Percentiles rank a stretch among this genome's conserved stretches.
phyloP scores from a whole-genome alignment of 2,797 vertebrate genomes.

The Intellagama lesueurii region DNA sequence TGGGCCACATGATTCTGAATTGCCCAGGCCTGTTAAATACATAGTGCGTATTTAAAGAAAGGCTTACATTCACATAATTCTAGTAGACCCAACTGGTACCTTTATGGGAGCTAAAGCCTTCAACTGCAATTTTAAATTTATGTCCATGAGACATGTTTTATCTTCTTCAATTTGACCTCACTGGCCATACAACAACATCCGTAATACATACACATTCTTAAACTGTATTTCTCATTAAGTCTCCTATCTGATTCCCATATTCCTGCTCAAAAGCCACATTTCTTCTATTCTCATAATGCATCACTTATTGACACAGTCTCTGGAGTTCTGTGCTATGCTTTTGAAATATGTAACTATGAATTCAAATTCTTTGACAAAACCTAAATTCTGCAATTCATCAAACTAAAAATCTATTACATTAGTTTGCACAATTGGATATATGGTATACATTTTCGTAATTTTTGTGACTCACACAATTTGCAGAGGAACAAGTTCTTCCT shows the following conservation, averaged over 20 bases:
- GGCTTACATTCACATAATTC: slow-evolving; percentile 72
- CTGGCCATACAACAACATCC: slow-evolving; percentile 41
- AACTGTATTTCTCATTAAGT: slow-evolving; percentile 51
- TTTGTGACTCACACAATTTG: background rate
- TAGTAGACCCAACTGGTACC: slow-evolving; percentile 68
- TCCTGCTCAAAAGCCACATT: slow-evolving; percentile 27
- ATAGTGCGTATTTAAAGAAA: slow-evolving; percentile 67
- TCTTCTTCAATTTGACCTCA: slow-evolving; percentile 42
- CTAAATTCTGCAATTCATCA: slow-evolving; percentile 5
- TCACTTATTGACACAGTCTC: slow-evolving; percentile 48
- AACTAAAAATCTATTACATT: background rate
- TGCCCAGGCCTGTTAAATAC: slow-evolving; percentile 71
- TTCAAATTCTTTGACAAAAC: background rate
- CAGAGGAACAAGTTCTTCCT: background rate
- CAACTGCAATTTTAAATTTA: slow-evolving; percentile 24
- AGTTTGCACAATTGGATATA: background rate
- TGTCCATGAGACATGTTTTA: slow-evolving; percentile 44
- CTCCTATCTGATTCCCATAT: slow-evolving; percentile 41
- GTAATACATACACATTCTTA: slow-evolving; percentile 46
- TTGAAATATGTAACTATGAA: background rate
- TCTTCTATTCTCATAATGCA: slow-evolving; percentile 57
- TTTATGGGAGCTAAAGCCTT: slow-evolving; percentile 65
- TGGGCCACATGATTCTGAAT: slow-evolving; percentile 61
- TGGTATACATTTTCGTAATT: background rate
- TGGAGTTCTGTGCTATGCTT: slow-evolving; percentile 22